These are phyloP conservation scores for Paramisgurnus dabryanus DNA, from an alignment of 2,113 vertebrate species.

Conservation along the genomic window DNA sequence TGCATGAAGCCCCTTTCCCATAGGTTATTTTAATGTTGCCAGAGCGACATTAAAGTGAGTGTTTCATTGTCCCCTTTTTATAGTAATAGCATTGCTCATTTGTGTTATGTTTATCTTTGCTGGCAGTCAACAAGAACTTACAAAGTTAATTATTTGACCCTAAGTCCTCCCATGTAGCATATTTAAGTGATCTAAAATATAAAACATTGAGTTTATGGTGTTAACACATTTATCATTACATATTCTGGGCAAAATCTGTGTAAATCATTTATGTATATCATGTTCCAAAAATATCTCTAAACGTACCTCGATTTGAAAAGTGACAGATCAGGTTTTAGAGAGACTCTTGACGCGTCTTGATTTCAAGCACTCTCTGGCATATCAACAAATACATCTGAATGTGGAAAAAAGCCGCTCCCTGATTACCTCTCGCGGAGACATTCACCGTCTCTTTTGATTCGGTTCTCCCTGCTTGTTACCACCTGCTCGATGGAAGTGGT, in stretches of 20 bases:
- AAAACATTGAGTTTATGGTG: not conserved
- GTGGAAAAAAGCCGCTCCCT: slow-evolving; percentile 26
- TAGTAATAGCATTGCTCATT: too few species aligned
- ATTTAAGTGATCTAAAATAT: too few species aligned
- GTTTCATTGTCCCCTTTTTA: too few species aligned
- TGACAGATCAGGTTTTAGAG: slow-evolving; percentile 48
- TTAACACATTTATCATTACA: not conserved
- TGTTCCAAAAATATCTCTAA: slow-evolving; percentile 31
- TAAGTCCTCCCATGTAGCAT: too few species aligned
- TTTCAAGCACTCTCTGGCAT: slow-evolving; percentile 45
- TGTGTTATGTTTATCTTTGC: too few species aligned
- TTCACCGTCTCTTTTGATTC: slow-evolving; percentile 36
- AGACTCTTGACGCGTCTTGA: slow-evolving; percentile 45
- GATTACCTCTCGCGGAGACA: slow-evolving; percentile 50
- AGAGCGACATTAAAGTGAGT: too few species aligned
- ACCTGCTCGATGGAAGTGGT: slow-evolving; percentile 58
- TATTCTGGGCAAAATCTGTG: not conserved
- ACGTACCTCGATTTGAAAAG: slow-evolving; percentile 14
- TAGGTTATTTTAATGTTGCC: too few species aligned
- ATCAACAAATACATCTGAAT: slow-evolving; percentile 49
- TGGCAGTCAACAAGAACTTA: too few species aligned
- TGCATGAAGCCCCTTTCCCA: too few species aligned
- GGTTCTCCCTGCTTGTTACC: slow-evolving; percentile 50
- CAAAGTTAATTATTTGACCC: too few species aligned
- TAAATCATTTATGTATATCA: slow-evolving; percentile 18